A percentile compares a stretch with the other conserved stretches of the same genome.
Evolutionary conservation across 1,140 invertebrate genomes (phyloP).

Genomic region (Scaptomyza hsui): DNA sequence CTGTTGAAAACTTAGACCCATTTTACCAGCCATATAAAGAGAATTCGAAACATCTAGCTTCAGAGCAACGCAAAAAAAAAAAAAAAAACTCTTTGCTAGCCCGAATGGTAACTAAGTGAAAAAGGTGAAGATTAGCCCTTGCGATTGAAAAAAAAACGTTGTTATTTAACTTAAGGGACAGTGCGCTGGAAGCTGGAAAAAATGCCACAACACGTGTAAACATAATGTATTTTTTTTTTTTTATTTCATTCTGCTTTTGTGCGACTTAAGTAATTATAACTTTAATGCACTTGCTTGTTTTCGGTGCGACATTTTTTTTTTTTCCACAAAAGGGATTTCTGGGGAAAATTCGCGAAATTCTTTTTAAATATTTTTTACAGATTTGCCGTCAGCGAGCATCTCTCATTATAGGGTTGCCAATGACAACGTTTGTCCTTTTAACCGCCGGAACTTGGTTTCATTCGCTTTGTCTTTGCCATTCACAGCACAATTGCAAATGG

Average conservation of each 20-base stretch:
- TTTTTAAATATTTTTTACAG: constrained; percentile 9
- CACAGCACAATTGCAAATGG: constrained; percentile 15
- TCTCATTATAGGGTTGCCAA: constrained; percentile 32
- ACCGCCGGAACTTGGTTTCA: constrained; percentile 1
- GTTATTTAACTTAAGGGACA: too few species aligned
- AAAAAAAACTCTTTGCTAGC: neutral
- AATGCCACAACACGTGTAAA: neutral
- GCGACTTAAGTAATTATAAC: constrained; percentile 68
- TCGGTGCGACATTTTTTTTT: constrained; percentile 27
- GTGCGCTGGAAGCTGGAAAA: neutral
- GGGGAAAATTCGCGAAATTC: constrained; percentile 12
- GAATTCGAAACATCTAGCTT: too few species aligned
- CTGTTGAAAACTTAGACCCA: too few species aligned
- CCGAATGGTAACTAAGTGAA: neutral
- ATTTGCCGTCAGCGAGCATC: constrained; percentile 5
- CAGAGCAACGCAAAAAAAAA: too few species aligned
- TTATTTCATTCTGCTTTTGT: neutral
- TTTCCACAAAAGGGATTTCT: constrained; percentile 3
- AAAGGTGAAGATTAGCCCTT: neutral
- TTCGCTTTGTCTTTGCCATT: constrained; percentile 8
- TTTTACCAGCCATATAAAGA: too few species aligned
- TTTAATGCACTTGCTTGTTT: constrained; percentile 59
- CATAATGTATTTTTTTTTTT: neutral
- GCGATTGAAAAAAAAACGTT: neutral
- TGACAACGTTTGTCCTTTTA: constrained; percentile 28